phyloP scores from a whole-genome alignment of 35 echinoderm and acorn worm species.

The Anneissia japonica region DNA sequence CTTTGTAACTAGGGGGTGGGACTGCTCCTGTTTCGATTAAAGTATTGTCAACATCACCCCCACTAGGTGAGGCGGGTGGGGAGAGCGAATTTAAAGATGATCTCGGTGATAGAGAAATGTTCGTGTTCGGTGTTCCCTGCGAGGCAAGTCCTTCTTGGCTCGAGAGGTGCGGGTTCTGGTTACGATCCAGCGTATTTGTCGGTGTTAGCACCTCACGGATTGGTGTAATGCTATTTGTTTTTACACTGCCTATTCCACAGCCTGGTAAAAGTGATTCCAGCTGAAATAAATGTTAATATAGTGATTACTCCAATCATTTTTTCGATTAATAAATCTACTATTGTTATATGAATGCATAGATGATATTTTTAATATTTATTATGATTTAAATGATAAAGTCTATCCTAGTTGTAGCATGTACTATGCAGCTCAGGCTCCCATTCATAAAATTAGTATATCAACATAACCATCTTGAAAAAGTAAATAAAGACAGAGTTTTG shows the following conservation, averaged over 20 bases:
- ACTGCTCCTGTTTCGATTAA: conserved; percentile 1
- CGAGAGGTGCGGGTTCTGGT: neutral
- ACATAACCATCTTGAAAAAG: no score
- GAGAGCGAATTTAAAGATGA: conserved; percentile 95
- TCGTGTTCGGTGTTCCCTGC: conserved; percentile 46
- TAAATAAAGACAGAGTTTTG: no score
- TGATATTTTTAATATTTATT: no score
- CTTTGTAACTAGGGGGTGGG: conserved; percentile 50
- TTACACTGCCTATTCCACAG: neutral
- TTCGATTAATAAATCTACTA: no score
- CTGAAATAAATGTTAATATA: conserved; percentile 8
- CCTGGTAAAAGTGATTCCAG: conserved; percentile 88
- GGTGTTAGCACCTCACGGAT: neutral
- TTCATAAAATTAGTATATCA: no score
- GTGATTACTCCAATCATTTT: neutral
- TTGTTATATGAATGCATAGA: no score
- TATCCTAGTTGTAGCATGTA: no score
- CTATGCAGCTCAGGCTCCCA: no score
- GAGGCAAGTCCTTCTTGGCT: neutral
- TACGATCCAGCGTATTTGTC: neutral
- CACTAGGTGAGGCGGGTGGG: conserved; percentile 82
- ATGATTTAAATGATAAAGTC: no score
- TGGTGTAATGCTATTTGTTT: conserved; percentile 6
- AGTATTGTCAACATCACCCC: conserved; percentile 10
- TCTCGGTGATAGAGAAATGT: conserved; percentile 66